Percentiles rank a stretch among this genome's conserved stretches.
phyloP scores from a whole-genome alignment of 1,140 invertebrate species.

The Pseudomyrmex gracilis region DNA sequence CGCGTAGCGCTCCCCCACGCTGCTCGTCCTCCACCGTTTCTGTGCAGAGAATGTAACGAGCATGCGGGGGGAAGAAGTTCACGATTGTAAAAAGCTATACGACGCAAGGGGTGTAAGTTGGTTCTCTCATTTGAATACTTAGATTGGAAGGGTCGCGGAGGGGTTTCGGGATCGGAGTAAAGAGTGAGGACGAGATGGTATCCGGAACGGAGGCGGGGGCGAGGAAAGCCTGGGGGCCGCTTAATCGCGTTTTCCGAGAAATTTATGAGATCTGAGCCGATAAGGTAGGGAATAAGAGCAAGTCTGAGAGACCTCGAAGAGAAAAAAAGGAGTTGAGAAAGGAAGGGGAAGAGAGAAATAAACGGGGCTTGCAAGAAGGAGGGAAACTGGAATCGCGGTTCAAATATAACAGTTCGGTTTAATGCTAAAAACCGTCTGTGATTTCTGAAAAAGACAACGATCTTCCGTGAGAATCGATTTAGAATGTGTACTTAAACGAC shows the following conservation, averaged over 20 bases:
- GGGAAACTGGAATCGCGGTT: constrained; percentile 55
- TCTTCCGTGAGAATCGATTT: constrained; percentile 1
- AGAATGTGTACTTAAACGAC: constrained; percentile 5
- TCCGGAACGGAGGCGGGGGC: neutral
- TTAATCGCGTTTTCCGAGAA: constrained; percentile 85
- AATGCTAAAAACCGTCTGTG: constrained; percentile 63
- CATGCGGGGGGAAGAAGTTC: constrained; percentile 43
- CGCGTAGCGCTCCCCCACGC: neutral
- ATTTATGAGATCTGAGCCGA: constrained; percentile 85
- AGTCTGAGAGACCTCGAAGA: constrained; percentile 65
- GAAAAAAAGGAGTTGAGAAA: constrained; percentile 26
- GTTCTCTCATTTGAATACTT: constrained; percentile 85
- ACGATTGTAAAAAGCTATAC: constrained; percentile 79
- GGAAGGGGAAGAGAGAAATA: constrained; percentile 17
- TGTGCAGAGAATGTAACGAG: constrained; percentile 56
- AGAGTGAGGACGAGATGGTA: constrained; percentile 53
- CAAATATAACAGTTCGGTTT: constrained; percentile 68
- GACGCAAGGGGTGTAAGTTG: constrained; percentile 63
- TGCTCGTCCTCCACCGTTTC: neutral
- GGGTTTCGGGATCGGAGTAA: constrained; percentile 62
- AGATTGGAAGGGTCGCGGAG: constrained; percentile 83
- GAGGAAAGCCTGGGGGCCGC: constrained; percentile 73
- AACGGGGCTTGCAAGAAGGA: constrained; percentile 1
- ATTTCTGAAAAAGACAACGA: constrained; percentile 64
- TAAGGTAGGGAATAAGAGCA: constrained; percentile 81